phyloP scores from a whole-genome alignment of 1,140 invertebrate species.

The Apis cerana region DNA sequence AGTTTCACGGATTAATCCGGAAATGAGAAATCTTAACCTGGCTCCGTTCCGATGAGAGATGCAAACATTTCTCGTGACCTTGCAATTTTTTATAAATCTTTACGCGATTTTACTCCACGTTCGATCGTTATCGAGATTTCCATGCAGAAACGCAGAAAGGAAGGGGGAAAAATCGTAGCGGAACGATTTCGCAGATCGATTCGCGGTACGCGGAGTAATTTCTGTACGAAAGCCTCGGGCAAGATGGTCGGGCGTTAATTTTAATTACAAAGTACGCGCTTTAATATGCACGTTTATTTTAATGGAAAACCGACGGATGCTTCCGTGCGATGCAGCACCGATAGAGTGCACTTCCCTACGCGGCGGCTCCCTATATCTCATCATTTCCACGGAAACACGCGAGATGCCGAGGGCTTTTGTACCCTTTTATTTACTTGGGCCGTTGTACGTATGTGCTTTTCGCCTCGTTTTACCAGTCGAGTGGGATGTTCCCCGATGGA shows the following conservation, averaged over 20 bases:
- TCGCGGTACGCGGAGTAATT: neutral
- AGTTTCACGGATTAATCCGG: slow-evolving; percentile 32
- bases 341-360: slow-evolving; percentile 10
- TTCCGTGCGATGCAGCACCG: slow-evolving; percentile 32
- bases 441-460: neutral
- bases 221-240: slow-evolving; percentile 12
- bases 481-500: neutral
- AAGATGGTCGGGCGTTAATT: slow-evolving; percentile 32
- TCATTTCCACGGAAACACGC: slow-evolving; percentile 40
- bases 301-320: slow-evolving; percentile 40
- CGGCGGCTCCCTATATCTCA: slow-evolving; percentile 3
- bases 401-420: neutral
- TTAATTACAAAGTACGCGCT: slow-evolving; percentile 48
- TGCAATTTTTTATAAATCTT: too few species aligned
- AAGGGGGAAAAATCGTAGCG: too few species aligned
- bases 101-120: too few species aligned
- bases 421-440: slow-evolving; percentile 27
- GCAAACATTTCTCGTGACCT: too few species aligned
- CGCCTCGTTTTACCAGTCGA: neutral
- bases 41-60: too few species aligned
- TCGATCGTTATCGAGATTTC: too few species aligned
- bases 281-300: slow-evolving; percentile 50
- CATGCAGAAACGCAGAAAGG: too few species aligned
- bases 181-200: neutral
- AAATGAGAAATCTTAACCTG: neutral